Base-by-base conservation (phyloP, 2,888 invertebrate species). In the Pseudococcus viburni region DNA sequence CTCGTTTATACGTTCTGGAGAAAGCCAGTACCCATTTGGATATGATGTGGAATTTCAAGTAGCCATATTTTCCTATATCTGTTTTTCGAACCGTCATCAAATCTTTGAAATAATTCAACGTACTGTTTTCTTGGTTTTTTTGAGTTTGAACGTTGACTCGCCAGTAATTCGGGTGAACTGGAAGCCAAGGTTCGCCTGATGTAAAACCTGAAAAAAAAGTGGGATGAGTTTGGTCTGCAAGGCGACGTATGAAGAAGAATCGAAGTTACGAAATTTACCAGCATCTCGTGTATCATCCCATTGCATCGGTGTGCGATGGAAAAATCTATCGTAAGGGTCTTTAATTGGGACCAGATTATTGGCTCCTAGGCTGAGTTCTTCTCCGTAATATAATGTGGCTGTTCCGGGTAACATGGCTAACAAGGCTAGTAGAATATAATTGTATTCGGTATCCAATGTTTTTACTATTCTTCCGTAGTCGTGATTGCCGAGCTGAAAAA, bases 121-220 rank as follows among this genome's bases (percentile, higher is more conserved):
- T 64, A 12, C 64, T 64, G 22, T 64, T 64, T 22, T 22, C 64
- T 22, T 64, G 19, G 8, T 0, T 12, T 22, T 22, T 64, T 64
- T 64, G 64, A 3, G 64, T 1, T 22, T 64, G 64, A 4, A 64
- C 64, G 22, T 64, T 64, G 9, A 64, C 9, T 6, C 15, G 15
- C 64, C 64, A 64, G 64, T 64, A 64, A 64, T 64, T 64, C 22
- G 64, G 91, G 89, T 64, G 64, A 22, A 64, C 64, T 64, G 64
- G 64, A 9, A 64, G 64, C 64, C 64, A 64, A 19, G 64, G 64
- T 22, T 64, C 64, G 7, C 64, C 64, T 1, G 64, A 64, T 11
- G 64, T 64, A 22, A 64, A 64, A 64, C 64, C 64, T 64, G 6
- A 6, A 33, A 33, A 33, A 33, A 33, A 33, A 33, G 3, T 33